Evolutionary conservation across 1,140 invertebrate genomes (phyloP), one percentile per base, ranked within the genome.

Genomic region (Scaptomyza graminum): DNA sequence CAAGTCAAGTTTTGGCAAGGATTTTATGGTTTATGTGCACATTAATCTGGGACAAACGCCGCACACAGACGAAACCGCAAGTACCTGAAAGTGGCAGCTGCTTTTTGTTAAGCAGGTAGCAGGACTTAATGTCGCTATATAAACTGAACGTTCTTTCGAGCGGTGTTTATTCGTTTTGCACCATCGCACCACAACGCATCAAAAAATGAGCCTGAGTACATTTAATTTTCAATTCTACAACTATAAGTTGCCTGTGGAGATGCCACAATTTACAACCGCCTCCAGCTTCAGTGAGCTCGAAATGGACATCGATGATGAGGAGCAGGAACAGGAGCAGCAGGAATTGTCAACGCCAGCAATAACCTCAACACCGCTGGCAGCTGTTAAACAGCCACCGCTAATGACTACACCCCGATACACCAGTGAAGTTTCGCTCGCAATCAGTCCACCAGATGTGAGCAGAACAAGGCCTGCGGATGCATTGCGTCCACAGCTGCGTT

Each of bases 221-320:
- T 90, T 72, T 37, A 90, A 90, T 64, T 90, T 90, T 49, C 74
- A 90, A 39, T 90, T 90, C 54, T 90, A 90, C 65, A 88, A 88
- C 59, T 88, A 84, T 77, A 90, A 90, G 34, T 52, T 88, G 49
- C 74, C 72, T 11, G 47, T 50, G 3, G 28, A 13, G 7, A 15
- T 63, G 39, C 72, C 74, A 8, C 41, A 57, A 25, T 31, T 52
- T 8, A 70, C 47, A 18, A 12, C 43, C 11, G 66, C 37, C 22
- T 15, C 63, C 1, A 72, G 76, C 37, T 75, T 88, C 65, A 89
- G 84, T 18, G 83, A 88, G 54, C 79, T 89, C 28, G 84, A 88
- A 89, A 88, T 88, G 83, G 83, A 88, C 84, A 88, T 88, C 73
- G 83, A 88, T 16, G 84, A 83, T 31, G 79, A 78, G 28, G 54